A percentile compares a stretch with the other conserved stretches of the same genome.
These are phyloP conservation scores for Agraylea sexmaculata DNA, from an alignment of 1,140 invertebrate genomes.

Conservation along the genomic window DNA sequence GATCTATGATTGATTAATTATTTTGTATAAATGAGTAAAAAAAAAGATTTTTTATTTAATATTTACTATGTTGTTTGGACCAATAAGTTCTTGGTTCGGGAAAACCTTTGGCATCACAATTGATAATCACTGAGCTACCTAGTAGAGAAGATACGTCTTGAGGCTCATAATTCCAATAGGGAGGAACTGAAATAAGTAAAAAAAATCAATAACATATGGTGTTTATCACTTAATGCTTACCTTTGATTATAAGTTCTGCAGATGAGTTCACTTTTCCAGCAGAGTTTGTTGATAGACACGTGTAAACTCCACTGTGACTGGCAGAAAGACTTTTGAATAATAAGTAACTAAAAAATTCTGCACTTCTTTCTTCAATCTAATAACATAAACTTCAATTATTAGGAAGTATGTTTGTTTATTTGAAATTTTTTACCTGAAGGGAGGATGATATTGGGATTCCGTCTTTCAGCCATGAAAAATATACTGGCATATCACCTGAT, in stretches of 20 bases:
- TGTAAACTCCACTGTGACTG: constrained; percentile 58
- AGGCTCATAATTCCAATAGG: constrained; percentile 55
- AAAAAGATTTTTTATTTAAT: background rate
- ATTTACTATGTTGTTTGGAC: constrained; percentile 42
- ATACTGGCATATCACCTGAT: constrained; percentile 73
- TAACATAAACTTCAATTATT: background rate
- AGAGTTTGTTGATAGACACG: constrained; percentile 58
- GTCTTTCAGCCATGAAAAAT: constrained; percentile 73
- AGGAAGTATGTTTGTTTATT: constrained; percentile 3
- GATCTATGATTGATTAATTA: constrained; percentile 8
- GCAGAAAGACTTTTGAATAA: constrained; percentile 47
- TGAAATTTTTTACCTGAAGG: constrained; percentile 30
- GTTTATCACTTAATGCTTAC: constrained; percentile 27
- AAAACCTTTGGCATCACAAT: constrained; percentile 52
- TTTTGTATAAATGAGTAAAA: constrained; percentile 2
- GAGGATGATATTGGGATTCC: constrained; percentile 42
- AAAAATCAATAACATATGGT: constrained; percentile 1
- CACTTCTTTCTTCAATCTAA: constrained; percentile 45
- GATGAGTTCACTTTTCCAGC: constrained; percentile 57
- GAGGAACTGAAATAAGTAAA: constrained; percentile 43
- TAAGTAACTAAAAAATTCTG: constrained; percentile 49
- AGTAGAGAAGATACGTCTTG: constrained; percentile 47
- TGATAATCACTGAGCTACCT: constrained; percentile 46
- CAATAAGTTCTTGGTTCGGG: constrained; percentile 50
- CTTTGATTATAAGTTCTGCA: constrained; percentile 54